A percentile compares a stretch with the other conserved stretches of the same genome.
These are phyloP conservation scores for Mythimna lalbum DNA, from an alignment of 2,888 invertebrate species.

Conservation along the genomic window DNA sequence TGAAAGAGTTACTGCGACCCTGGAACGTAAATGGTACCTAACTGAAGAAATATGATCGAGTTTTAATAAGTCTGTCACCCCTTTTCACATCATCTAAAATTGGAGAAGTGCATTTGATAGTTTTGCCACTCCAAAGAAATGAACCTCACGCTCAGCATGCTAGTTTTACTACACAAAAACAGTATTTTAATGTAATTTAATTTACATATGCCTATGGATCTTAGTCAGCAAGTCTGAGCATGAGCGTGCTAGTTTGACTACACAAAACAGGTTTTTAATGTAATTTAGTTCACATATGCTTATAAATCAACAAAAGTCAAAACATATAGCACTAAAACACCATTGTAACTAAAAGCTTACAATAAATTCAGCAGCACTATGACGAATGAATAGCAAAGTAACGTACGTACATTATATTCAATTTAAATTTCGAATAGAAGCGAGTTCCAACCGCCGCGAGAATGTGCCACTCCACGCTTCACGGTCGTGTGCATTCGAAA, in stretches of 20 bases:
- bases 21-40: no score
- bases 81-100: no score
- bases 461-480: conserved; percentile 38
- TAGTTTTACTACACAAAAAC: not conserved
- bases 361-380: conserved; percentile 34
- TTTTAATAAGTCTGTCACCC: no score
- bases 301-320: conserved; percentile 5
- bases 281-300: not conserved
- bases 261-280: not conserved
- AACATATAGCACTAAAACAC: not conserved
- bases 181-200: not conserved
- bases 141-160: no score
- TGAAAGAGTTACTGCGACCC: no score
- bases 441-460: conserved; percentile 25
- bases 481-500: conserved; percentile 46
- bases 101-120: no score
- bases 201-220: not conserved
- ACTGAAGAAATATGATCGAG: no score
- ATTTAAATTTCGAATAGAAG: conserved; percentile 50
- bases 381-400: conserved; percentile 47
- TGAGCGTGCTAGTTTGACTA: no score
- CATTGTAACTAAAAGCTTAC: conserved; percentile 16
- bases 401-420: conserved; percentile 50
- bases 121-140: no score
- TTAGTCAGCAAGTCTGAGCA: no score